Percentiles rank a stretch among this genome's conserved stretches.
Conservation (phyloP, 2,797 vertebrate species). For the Lacerta bilineata region DNA sequence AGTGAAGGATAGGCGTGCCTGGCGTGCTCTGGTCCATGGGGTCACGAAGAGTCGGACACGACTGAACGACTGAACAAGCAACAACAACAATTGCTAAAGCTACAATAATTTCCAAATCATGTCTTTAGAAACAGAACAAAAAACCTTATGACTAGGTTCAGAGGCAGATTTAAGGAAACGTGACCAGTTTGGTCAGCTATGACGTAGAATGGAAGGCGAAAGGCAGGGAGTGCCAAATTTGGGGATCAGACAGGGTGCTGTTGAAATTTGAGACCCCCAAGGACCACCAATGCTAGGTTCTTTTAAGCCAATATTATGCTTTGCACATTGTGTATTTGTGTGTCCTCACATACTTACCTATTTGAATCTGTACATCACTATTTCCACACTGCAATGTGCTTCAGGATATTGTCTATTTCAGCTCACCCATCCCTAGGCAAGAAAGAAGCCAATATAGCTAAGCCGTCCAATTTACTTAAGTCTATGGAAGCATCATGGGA, state of each 20-base stretch:
- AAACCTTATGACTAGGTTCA: neutral
- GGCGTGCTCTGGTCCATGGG: no score
- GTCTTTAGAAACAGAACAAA: slow-evolving; percentile 40
- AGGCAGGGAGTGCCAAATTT: no score
- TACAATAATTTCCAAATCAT: neutral
- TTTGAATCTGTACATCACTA: neutral
- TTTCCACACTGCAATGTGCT: neutral
- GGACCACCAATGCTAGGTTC: neutral
- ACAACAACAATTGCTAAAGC: no score
- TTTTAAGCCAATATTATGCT: slow-evolving; percentile 4
- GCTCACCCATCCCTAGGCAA: neutral
- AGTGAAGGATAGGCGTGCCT: no score
- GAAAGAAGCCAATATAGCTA: slow-evolving; percentile 50
- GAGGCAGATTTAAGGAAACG: no score
- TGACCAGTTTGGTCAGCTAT: no score
- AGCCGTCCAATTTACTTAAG: slow-evolving; percentile 31
- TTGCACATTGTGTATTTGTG: neutral
- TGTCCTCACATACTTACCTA: neutral
- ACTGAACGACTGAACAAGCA: no score
- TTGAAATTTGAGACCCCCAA: no score
- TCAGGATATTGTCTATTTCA: slow-evolving; percentile 9
- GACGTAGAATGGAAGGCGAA: no score
- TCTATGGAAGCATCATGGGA: slow-evolving; percentile 42
- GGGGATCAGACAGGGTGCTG: no score
- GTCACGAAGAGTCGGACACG: no score